Conservation (phyloP, 2,888 invertebrate genomes). For the Rutpela maculata region DNA sequence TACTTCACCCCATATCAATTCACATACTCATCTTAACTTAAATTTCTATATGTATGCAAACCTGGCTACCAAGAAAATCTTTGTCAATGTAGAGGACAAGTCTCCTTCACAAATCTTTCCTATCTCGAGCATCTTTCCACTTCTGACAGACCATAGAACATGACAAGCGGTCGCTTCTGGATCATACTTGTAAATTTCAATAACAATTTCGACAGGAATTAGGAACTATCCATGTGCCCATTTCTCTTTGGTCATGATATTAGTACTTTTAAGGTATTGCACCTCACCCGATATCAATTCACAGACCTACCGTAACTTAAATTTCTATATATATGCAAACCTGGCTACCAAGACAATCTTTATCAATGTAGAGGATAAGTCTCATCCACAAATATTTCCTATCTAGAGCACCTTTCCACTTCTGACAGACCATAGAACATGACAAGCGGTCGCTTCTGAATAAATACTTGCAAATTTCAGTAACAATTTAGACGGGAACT, state of each 20-base stretch:
- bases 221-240: constrained; percentile 55
- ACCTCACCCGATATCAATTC: neutral
- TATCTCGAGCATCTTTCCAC: constrained; percentile 66
- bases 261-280: neutral
- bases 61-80: constrained; percentile 64
- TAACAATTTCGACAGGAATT: constrained; percentile 65
- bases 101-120: constrained; percentile 66
- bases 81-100: constrained; percentile 66
- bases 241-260: constrained; percentile 34
- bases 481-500: too few species aligned
- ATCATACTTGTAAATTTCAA: constrained; percentile 64
- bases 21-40: constrained; percentile 8
- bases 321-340: constrained; percentile 22
- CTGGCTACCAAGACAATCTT: too few species aligned
- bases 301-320: constrained; percentile 15
- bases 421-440: too few species aligned
- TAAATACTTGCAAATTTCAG: too few species aligned
- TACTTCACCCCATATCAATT: neutral
- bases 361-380: too few species aligned
- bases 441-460: too few species aligned
- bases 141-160: constrained; percentile 66
- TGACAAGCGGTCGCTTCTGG: constrained; percentile 65
- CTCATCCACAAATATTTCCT: too few species aligned
- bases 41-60: constrained; percentile 17
- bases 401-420: too few species aligned